Evolutionary conservation across 2,888 invertebrate species (phyloP).

Genomic region (Lydus trimaculatus): DNA sequence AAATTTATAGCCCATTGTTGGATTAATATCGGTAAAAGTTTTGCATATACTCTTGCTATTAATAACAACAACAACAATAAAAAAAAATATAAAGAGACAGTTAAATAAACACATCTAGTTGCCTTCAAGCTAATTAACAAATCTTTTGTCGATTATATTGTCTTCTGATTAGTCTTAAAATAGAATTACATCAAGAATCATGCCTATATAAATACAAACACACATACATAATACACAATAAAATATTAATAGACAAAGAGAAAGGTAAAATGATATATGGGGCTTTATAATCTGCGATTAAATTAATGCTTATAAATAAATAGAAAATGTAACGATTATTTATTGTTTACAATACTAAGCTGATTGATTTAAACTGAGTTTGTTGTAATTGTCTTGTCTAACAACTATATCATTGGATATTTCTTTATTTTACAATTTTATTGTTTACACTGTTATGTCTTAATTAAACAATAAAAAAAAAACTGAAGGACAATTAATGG

Average conservation of each 20-base stretch:
- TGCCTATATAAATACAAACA: neutral
- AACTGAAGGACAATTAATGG: neutral
- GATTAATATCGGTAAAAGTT: slow-evolving; percentile 5
- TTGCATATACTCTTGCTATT: neutral
- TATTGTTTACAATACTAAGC: slow-evolving; percentile 21
- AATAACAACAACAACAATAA: neutral
- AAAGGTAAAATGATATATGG: slow-evolving; percentile 51
- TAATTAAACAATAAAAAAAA: neutral
- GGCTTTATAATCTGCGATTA: slow-evolving; percentile 49
- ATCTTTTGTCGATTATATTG: neutral
- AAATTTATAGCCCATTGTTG: slow-evolving; percentile 27
- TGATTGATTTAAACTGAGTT: slow-evolving; percentile 31
- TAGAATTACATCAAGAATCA: slow-evolving; percentile 5
- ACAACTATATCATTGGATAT: slow-evolving; percentile 26
- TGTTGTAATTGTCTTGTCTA: slow-evolving; percentile 31
- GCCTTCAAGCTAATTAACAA: slow-evolving; percentile 14
- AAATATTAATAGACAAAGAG: slow-evolving; percentile 35
- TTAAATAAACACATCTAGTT: neutral
- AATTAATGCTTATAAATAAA: slow-evolving; percentile 34
- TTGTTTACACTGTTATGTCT: slow-evolving; percentile 13
- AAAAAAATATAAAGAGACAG: neutral
- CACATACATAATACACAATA: neutral
- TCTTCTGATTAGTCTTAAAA: neutral
- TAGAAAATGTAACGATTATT: slow-evolving; percentile 32
- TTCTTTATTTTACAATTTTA: slow-evolving; percentile 14